Conservation (phyloP, 2,113 vertebrate genomes). For the Chionomys nivalis region DNA sequence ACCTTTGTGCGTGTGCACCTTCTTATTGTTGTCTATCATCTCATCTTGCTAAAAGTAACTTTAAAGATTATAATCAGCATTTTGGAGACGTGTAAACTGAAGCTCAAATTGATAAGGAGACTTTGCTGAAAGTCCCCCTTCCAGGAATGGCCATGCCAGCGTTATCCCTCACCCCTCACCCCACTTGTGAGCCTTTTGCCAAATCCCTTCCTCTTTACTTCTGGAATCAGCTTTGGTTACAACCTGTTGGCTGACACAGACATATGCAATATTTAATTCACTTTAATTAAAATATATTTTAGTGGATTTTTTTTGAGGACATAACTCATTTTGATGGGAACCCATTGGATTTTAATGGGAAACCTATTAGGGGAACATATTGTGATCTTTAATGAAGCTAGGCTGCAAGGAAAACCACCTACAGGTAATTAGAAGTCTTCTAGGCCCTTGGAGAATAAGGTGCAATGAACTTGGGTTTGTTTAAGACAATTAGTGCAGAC, state of each 20-base stretch:
- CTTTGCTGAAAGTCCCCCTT: neutral
- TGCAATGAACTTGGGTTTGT: conserved; percentile 86
- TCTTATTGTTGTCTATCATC: neutral
- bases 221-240: conserved; percentile 27
- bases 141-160: neutral
- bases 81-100: conserved; percentile 26
- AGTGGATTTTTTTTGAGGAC: conserved; percentile 80
- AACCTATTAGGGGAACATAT: conserved; percentile 87
- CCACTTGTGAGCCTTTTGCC: fast-evolving
- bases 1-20: neutral
- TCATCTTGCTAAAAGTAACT: neutral
- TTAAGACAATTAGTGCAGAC: conserved; percentile 88
- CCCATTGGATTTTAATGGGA: conserved; percentile 88
- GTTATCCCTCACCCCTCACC: neutral
- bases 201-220: neutral
- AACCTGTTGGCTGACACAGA: conserved; percentile 79
- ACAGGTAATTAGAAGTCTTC: conserved; percentile 88
- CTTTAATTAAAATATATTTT: conserved; percentile 83
- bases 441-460: conserved; percentile 84
- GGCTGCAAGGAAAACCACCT: conserved; percentile 83
- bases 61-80: neutral
- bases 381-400: conserved; percentile 87
- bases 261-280: conserved; percentile 78
- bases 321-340: conserved; percentile 87
- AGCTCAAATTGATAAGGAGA: neutral